phyloP scores from a whole-genome alignment of 2,797 vertebrate species.

The Danio kyathit region DNA sequence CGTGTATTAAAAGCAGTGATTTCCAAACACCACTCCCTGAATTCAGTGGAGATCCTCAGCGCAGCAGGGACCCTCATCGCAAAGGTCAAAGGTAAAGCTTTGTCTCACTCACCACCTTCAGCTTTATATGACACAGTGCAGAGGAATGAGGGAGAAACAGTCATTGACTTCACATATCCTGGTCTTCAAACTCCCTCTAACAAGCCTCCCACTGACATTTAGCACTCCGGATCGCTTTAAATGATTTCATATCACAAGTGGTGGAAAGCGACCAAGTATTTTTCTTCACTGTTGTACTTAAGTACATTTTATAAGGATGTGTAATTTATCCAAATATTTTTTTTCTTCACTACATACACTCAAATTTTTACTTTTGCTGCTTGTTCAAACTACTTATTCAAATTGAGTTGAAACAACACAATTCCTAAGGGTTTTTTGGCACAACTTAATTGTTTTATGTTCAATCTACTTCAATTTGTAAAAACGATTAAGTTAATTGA shows the following conservation, averaged over 20 bases:
- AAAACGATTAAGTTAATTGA: no score
- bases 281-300: no score
- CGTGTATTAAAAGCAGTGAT: slow-evolving; percentile 91
- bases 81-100: slow-evolving; percentile 93
- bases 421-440: no score
- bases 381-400: no score
- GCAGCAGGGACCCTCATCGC: slow-evolving; percentile 92
- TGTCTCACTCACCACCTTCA: not conserved
- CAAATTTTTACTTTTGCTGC: no score
- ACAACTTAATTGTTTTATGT: no score
- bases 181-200: not conserved
- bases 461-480: no score
- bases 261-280: no score
- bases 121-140: slow-evolving; percentile 5
- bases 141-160: not conserved
- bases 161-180: not conserved
- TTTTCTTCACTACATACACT: no score
- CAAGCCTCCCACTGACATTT: not conserved
- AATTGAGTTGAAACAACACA: no score
- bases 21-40: slow-evolving; percentile 92
- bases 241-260: not conserved
- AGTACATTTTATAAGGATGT: no score
- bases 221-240: not conserved
- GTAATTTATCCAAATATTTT: no score
- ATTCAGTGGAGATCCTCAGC: slow-evolving; percentile 94